Conservation (phyloP, 1,140 invertebrate genomes). For the Hypsibius dujardini region DNA sequence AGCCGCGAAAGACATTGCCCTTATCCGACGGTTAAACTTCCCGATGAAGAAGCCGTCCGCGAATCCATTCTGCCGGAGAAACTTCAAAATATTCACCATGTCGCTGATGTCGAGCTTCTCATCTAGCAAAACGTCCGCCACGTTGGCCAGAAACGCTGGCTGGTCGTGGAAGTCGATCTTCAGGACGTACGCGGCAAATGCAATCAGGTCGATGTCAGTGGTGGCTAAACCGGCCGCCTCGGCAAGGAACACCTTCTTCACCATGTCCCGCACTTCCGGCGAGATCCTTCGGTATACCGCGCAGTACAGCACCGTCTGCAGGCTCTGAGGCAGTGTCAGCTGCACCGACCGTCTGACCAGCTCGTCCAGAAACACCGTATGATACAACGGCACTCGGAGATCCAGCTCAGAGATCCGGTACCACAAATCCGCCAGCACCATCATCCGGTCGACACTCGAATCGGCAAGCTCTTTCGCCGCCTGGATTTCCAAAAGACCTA, state of each 20-base stretch:
- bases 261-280: not conserved
- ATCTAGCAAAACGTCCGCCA: not conserved
- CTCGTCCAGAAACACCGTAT: not conserved
- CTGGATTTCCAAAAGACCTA: too few species aligned
- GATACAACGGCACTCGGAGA: not conserved
- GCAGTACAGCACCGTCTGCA: not conserved
- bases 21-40: not conserved
- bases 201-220: not conserved
- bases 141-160: not conserved
- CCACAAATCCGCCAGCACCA: slow-evolving; percentile 9
- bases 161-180: not conserved
- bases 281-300: not conserved
- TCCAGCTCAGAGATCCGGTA: not conserved
- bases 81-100: too few species aligned
- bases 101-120: not conserved
- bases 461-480: too few species aligned
- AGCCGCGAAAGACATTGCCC: not conserved
- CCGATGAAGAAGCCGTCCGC: not conserved
- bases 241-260: not conserved
- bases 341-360: not conserved
- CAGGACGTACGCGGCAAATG: not conserved
- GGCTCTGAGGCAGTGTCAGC: not conserved
- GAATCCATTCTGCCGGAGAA: not conserved
- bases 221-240: not conserved
- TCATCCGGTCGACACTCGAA: too few species aligned